These are phyloP conservation scores for Parascotia fuliginaria DNA, from an alignment of 2,888 invertebrate genomes.

Conservation along the genomic window DNA sequence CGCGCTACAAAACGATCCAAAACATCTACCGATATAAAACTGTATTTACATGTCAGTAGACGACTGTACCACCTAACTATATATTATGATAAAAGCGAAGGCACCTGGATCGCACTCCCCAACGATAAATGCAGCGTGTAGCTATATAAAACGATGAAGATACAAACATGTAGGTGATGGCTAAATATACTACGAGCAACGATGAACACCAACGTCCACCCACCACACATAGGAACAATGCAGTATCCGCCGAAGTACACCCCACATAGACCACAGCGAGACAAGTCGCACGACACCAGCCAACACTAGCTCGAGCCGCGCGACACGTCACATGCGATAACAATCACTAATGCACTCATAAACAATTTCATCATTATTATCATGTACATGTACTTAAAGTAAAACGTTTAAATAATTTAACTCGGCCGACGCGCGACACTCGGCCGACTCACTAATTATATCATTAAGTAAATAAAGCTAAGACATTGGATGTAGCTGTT, in stretches of 20 bases:
- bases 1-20: conserved; percentile 59
- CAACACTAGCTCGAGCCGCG: too few species aligned
- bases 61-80: conserved; percentile 15
- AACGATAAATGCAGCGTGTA: conserved; percentile 36
- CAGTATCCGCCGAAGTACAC: too few species aligned
- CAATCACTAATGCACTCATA: conserved; percentile 27
- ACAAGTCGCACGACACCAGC: too few species aligned
- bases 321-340: too few species aligned
- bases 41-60: conserved; percentile 82
- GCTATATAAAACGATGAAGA: conserved; percentile 7
- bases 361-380: conserved; percentile 51
- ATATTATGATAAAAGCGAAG: conserved; percentile 48
- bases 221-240: too few species aligned
- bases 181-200: too few species aligned
- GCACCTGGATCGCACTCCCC: conserved; percentile 48
- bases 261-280: too few species aligned
- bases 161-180: neutral
- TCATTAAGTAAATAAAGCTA: conserved; percentile 45
- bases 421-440: conserved; percentile 10
- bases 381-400: conserved; percentile 25
- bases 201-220: too few species aligned
- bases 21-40: conserved; percentile 64
- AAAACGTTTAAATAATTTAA: conserved; percentile 34
- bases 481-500: conserved; percentile 46
- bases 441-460: conserved; percentile 19